Evolutionary conservation across 1,140 invertebrate species (phyloP).

Genomic region (Plectus sambesii): DNA sequence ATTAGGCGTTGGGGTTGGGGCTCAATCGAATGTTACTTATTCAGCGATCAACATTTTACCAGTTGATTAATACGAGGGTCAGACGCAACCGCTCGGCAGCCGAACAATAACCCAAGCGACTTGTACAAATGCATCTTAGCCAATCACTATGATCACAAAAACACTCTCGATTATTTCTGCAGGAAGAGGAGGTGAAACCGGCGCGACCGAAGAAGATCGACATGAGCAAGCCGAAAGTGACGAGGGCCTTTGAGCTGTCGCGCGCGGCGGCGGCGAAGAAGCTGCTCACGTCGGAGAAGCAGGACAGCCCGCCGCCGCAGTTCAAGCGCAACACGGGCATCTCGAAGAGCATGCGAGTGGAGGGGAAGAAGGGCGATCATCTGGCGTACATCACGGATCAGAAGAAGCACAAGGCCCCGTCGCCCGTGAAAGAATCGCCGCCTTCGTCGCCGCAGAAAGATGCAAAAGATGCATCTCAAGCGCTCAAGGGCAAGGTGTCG

Average conservation of each 20-base stretch:
- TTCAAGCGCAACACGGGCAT: not conserved
- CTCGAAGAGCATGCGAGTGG: not conserved
- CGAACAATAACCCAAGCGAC: too few relatives aligned
- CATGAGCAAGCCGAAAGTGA: not conserved
- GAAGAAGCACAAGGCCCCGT: not conserved
- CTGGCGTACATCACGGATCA: not conserved
- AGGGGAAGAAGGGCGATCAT: not conserved
- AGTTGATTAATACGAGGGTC: too few relatives aligned
- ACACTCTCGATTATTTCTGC: too few relatives aligned
- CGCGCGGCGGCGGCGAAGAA: not conserved
- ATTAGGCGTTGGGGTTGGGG: too few relatives aligned
- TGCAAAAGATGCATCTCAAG: too few relatives aligned
- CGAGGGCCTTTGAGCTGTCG: not conserved
- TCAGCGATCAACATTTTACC: too few relatives aligned
- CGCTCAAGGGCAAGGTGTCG: slow-evolving; percentile 28
- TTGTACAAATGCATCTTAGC: too few relatives aligned
- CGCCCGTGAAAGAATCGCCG: too few relatives aligned
- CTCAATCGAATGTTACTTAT: too few relatives aligned
- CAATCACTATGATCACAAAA: too few relatives aligned
- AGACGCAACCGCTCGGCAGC: too few relatives aligned
- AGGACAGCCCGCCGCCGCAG: not conserved
- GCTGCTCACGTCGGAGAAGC: not conserved
- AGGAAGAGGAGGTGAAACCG: not conserved
- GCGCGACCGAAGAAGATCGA: not conserved
- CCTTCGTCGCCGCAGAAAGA: too few relatives aligned